Evolutionary conservation across 2,888 invertebrate genomes (phyloP), one percentile per base, ranked within the genome.

Genomic region (Tetropium fuscum): DNA sequence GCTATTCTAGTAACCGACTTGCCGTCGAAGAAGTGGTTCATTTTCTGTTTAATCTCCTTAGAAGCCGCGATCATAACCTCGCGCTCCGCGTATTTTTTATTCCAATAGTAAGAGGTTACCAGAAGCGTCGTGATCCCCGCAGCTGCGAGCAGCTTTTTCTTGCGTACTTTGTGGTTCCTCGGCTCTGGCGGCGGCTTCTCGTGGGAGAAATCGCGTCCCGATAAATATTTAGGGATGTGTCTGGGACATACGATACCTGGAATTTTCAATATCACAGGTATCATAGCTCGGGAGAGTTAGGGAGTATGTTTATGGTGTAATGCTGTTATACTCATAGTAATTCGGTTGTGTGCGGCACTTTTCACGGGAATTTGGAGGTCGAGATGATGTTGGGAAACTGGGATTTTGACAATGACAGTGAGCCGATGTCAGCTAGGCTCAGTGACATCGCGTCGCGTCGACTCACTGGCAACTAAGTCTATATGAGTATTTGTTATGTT

Each of bases 81-180:
- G 41, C 16, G 7, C 27, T 16, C 25, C 8, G 6, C 10, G 1
- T 15, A 1, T 40, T 18, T 38, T 25, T 27, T 51, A 6, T 40
- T 51, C n/a, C 53, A 19, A 45, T 38, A 19, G 44, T 63, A 60
- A 1, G 49, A 40, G 1, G 56, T 16, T 10, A 59, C n/a, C 16
- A 59, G 15, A 20, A 57, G 38, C 6, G 58, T 30, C 45, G 44
- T 38, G 2, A 60, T 43, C 22, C 56, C 56, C 15, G 36, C 60
- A n/a, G 55, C 8, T n/a, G 56, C 60, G 1, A 55, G 7, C 4
- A 44, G 16, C 7, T 40, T 44, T n/a, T 56, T 53, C 36, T 55
- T 38, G 18, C 8, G 30, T 0, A 41, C 13, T 53, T 41, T 56
- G 8, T 13, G 25, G 7, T 48, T 45, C 6, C 10, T 15, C 7